A percentile compares a stretch with the other conserved stretches of the same genome.
Conservation (phyloP, 2,797 vertebrate species). For the Phrynocephalus forsythii region DNA sequence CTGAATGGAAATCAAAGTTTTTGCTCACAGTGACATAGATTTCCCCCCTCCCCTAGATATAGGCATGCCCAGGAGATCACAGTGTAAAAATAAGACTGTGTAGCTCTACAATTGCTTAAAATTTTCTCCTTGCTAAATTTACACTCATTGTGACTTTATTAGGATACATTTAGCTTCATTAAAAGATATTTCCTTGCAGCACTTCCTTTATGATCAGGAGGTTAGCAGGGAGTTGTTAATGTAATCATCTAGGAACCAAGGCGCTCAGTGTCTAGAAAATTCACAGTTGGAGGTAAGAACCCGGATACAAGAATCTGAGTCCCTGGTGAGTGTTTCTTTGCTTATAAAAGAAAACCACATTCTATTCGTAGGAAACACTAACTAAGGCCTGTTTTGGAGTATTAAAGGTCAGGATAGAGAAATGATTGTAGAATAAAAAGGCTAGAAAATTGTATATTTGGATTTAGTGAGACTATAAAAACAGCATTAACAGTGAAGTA, state of each 20-base stretch:
- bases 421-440: not conserved
- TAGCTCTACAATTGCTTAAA: conserved; percentile 36
- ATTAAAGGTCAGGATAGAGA: conserved; percentile 22
- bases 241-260: not conserved
- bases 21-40: conserved; percentile 56
- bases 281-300: conserved; percentile 47
- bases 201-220: conserved; percentile 15
- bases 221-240: conserved; percentile 6
- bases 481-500: not conserved
- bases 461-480: conserved; percentile 2
- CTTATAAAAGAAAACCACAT: conserved; percentile 61
- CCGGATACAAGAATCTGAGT: conserved; percentile 50
- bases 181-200: conserved; percentile 58
- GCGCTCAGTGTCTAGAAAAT: conserved; percentile 41
- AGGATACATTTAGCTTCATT: conserved; percentile 58
- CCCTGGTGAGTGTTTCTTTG: conserved; percentile 60
- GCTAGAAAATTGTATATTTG: conserved; percentile 29
- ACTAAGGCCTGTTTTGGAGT: conserved; percentile 22
- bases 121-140: conserved; percentile 55
- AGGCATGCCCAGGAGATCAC: conserved; percentile 40
- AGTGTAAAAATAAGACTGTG: conserved; percentile 45
- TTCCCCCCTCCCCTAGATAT: conserved; percentile 23
- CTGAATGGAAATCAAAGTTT: conserved; percentile 60
- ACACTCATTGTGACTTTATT: conserved; percentile 44
- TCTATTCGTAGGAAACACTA: conserved; percentile 54